Percentiles rank a stretch among this genome's conserved stretches.
Conservation (phyloP, 2,888 invertebrate species). For the Tricholauxania praeusta region DNA sequence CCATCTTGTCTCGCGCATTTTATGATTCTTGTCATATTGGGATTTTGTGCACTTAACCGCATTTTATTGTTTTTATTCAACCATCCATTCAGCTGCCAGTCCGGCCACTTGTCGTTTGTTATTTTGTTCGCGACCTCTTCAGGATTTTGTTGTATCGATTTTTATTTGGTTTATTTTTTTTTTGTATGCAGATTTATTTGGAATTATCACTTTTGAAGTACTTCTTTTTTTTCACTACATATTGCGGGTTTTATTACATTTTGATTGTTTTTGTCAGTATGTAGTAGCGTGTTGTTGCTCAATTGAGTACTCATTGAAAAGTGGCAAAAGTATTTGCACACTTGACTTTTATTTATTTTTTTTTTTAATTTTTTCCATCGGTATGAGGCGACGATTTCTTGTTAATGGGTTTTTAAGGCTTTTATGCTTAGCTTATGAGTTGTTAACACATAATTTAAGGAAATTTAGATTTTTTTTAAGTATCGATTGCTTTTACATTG, state of each 20-base stretch:
- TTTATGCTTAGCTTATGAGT: constrained; percentile 10
- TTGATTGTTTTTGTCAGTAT: constrained; percentile 15
- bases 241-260: constrained; percentile 22
- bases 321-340: constrained; percentile 53
- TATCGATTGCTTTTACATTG: no score
- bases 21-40: neutral
- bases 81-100: constrained; percentile 21
- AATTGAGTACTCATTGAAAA: constrained; percentile 25
- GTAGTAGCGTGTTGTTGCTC: neutral
- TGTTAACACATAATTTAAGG: constrained; percentile 1
- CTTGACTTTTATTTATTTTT: constrained; percentile 37
- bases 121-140: constrained; percentile 28
- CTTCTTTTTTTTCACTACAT: constrained; percentile 39
- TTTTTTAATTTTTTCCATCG: constrained; percentile 7
- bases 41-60: constrained; percentile 15
- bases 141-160: constrained; percentile 20
- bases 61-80: neutral
- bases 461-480: neutral
- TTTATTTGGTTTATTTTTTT: constrained; percentile 5
- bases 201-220: constrained; percentile 50
- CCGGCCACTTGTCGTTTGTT: constrained; percentile 26
- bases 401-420: constrained; percentile 25
- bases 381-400: neutral
- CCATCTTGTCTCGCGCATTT: neutral
- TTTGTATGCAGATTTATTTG: constrained; percentile 47